Evolutionary conservation across 2,888 invertebrate genomes (phyloP).

Genomic region (Pammene fasciana): DNA sequence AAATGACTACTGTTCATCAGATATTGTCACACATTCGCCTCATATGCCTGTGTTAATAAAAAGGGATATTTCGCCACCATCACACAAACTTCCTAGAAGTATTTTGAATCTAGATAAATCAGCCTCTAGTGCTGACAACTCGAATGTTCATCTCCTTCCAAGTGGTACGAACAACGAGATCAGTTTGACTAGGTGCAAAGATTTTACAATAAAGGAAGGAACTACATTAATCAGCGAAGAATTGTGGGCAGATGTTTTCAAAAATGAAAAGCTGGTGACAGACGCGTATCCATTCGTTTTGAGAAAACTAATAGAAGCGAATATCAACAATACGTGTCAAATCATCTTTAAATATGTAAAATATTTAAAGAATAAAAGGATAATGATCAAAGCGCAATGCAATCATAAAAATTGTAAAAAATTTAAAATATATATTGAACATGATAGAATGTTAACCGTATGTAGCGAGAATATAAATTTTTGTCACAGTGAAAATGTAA

Average conservation of each 20-base stretch:
- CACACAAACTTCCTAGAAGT: not conserved
- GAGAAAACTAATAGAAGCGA: not conserved
- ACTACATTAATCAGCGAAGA: not conserved
- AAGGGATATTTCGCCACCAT: not conserved
- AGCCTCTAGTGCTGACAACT: not conserved
- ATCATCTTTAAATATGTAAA: conserved; percentile 18
- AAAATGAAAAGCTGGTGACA: not conserved
- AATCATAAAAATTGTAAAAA: conserved; percentile 21
- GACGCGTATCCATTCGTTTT: conserved; percentile 7
- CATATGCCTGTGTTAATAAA: too few species aligned
- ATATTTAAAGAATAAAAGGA: conserved; percentile 17
- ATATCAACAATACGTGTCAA: conserved; percentile 17
- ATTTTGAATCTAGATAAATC: conserved; percentile 3
- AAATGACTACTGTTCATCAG: too few species aligned
- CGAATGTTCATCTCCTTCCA: not conserved
- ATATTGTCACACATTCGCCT: too few species aligned
- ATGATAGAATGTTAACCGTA: not conserved
- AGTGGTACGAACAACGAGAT: not conserved
- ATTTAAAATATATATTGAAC: conserved; percentile 5
- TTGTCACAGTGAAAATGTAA: not conserved
- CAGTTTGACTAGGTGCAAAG: not conserved
- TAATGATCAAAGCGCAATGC: conserved; percentile 5
- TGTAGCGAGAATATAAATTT: conserved; percentile 7
- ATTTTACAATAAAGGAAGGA: not conserved
- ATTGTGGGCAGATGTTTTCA: not conserved